Percentiles rank a stretch among this genome's conserved stretches.
Conservation (phyloP, 1,140 invertebrate genomes). For the Meloidogyne hapla region DNA sequence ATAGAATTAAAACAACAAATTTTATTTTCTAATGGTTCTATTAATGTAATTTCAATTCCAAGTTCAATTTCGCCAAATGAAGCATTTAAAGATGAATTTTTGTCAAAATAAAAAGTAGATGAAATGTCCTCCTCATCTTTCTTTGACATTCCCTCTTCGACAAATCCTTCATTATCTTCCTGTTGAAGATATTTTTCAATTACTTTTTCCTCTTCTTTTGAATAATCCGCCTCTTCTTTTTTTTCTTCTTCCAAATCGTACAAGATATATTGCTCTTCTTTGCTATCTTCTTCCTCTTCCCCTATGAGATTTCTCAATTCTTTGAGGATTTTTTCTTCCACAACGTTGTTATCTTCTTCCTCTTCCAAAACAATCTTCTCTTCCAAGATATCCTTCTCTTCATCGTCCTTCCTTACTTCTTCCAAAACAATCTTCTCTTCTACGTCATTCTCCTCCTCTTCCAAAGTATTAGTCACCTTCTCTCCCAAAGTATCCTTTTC, state of each 20-base stretch:
- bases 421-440: background rate
- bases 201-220: background rate
- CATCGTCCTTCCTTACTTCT: background rate
- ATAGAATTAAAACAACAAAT: too few relatives aligned
- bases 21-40: too few relatives aligned
- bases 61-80: background rate
- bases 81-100: background rate
- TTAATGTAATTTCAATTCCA: background rate
- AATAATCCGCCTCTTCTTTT: background rate
- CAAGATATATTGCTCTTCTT: background rate
- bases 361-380: background rate
- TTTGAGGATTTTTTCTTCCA: background rate
- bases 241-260: background rate
- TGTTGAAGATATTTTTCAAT: background rate
- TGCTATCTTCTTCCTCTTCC: background rate
- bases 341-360: background rate
- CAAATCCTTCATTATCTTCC: background rate
- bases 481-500: too few relatives aligned
- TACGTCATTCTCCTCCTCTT: background rate
- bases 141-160: background rate
- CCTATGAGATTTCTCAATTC: background rate
- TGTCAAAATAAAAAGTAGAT: background rate
- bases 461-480: too few relatives aligned
- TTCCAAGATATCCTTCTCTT: background rate
- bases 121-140: background rate